Percentiles rank a stretch among this genome's conserved stretches.
Evolutionary conservation across 2,113 vertebrate genomes (phyloP).

Genomic region (Clarias gariepinus): DNA sequence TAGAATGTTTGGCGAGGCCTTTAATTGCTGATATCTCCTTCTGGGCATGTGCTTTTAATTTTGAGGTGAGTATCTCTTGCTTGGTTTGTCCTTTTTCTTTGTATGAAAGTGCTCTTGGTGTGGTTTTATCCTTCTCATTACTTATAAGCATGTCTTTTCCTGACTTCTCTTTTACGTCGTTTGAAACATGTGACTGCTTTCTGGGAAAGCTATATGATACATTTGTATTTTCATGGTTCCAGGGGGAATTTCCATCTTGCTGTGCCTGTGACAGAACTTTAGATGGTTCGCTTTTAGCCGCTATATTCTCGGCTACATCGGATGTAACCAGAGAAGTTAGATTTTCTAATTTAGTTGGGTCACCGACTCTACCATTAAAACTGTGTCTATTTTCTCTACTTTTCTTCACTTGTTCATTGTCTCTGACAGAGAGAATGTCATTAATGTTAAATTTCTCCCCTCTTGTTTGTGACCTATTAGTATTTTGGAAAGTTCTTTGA

Average conservation of each 20-base stretch:
- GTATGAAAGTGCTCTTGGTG: slow-evolving; percentile 52
- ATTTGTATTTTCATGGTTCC: slow-evolving; percentile 47
- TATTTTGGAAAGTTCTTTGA: slow-evolving; percentile 22
- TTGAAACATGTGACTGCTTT: slow-evolving; percentile 43
- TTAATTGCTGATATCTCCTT: slow-evolving; percentile 78
- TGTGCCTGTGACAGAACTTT: slow-evolving; percentile 20
- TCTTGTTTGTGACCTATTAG: slow-evolving; percentile 29
- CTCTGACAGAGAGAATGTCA: slow-evolving; percentile 50
- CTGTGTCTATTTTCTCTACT: slow-evolving; percentile 35
- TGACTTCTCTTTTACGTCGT: slow-evolving; percentile 39
- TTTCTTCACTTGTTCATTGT: slow-evolving; percentile 48
- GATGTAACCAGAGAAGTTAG: slow-evolving; percentile 36
- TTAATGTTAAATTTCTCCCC: slow-evolving; percentile 47
- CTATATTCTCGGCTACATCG: slow-evolving; percentile 33
- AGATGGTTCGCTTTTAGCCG: slow-evolving; percentile 34
- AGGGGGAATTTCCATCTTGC: slow-evolving; percentile 22
- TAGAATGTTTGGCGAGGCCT: slow-evolving; percentile 61
- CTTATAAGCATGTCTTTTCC: slow-evolving; percentile 50
- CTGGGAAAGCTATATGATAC: slow-evolving; percentile 38
- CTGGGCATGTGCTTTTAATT: slow-evolving; percentile 78
- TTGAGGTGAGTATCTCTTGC: slow-evolving; percentile 76
- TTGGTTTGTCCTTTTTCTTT: slow-evolving; percentile 72
- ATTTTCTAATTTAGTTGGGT: slow-evolving; percentile 44
- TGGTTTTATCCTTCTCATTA: slow-evolving; percentile 53
- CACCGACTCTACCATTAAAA: slow-evolving; percentile 12